phyloP scores from a whole-genome alignment of 2,888 invertebrate species.

The Yponomeuta malinellus region DNA sequence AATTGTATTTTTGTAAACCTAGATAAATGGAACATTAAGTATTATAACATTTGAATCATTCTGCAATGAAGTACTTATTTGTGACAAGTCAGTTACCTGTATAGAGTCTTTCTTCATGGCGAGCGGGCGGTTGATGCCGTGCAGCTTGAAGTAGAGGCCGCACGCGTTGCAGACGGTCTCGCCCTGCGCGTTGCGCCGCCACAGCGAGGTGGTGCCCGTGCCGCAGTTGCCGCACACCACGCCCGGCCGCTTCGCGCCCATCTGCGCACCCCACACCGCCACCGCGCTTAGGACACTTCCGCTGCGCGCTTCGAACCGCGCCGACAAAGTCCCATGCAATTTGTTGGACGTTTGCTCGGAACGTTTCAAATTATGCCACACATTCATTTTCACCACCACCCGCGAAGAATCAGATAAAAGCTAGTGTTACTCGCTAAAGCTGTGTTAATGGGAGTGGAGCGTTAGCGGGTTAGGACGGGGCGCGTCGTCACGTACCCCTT shows the following conservation, averaged over 20 bases:
- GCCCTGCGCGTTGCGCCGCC: constrained; percentile 97
- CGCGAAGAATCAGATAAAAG: too few relatives aligned
- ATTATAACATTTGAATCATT: too few relatives aligned
- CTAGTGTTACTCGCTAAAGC: background rate
- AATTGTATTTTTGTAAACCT: too few relatives aligned
- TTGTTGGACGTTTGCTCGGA: too few relatives aligned
- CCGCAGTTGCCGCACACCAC: constrained; percentile 97
- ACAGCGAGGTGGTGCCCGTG: constrained; percentile 97
- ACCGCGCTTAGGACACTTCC: background rate
- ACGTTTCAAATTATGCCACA: too few relatives aligned
- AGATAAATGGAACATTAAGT: too few relatives aligned
- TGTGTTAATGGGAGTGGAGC: constrained; percentile 15
- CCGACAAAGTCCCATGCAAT: background rate
- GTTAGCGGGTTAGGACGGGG: constrained; percentile 24
- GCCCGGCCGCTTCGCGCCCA: constrained; percentile 87
- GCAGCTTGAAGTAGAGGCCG: constrained; percentile 96
- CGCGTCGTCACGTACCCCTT: constrained; percentile 60
- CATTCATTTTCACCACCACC: too few relatives aligned
- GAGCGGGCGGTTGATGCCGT: constrained; percentile 90
- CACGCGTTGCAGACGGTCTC: constrained; percentile 99
- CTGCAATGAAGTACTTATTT: too few relatives aligned
- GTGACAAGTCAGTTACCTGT: constrained; percentile 41
- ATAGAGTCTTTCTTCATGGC: constrained; percentile 84
- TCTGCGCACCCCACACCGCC: constrained; percentile 76
- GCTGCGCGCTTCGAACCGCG: background rate